Base-by-base conservation (phyloP, 2,797 vertebrate genomes). In the Lagodon rhomboides region DNA sequence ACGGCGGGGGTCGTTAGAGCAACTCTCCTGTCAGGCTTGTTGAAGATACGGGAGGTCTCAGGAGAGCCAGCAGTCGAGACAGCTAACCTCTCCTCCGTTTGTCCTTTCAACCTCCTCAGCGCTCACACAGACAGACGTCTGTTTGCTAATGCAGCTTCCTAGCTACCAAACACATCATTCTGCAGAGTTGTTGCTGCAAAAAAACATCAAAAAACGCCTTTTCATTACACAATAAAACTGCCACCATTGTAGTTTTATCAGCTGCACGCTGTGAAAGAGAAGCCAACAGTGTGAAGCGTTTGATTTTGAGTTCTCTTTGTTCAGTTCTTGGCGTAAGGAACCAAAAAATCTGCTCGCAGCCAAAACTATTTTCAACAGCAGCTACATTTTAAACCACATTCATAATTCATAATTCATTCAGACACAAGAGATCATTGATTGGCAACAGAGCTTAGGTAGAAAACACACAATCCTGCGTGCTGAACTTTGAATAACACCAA, bases 1-100 rank as follows among this genome's bases (percentile, higher is more conserved):
- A 70, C 75, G 50, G 74, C 46, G 16, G 83, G 82, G 73, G 79
- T 67, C 20, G 55, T 74, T 49, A 17, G 43, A 71, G 68, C 7
- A 38, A 22, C 66, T 75, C 85, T 84, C 23, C 86, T 89, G 79
- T 85, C 87, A 83, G 79, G 69, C 70, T 20, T 30, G 76, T 38
- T 75, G 78, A 73, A 71, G 83, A 79, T 62, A 77, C 53, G 50
- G 25, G 68, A 79, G 75, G 74, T 87, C 84, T 86, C 75, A 27
- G 50, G 82, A 85, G 74, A 83, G 46, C 23, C 64, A 13, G 1
- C 25, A 17, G 51, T 61, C 63, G 67, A 75, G 75, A 77, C 82
- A 71, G 61, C 75, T 16, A 44, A 54, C 64, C 60, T 78, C 56
- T 73, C 66, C 58, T 50, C 68, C 47, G 38, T 34, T 18, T 46